A percentile compares a stretch with the other conserved stretches of the same genome.
These are phyloP conservation scores for Cacajao melanocephalus DNA, from an alignment of 2,797 vertebrate genomes.

Conservation along the genomic window DNA sequence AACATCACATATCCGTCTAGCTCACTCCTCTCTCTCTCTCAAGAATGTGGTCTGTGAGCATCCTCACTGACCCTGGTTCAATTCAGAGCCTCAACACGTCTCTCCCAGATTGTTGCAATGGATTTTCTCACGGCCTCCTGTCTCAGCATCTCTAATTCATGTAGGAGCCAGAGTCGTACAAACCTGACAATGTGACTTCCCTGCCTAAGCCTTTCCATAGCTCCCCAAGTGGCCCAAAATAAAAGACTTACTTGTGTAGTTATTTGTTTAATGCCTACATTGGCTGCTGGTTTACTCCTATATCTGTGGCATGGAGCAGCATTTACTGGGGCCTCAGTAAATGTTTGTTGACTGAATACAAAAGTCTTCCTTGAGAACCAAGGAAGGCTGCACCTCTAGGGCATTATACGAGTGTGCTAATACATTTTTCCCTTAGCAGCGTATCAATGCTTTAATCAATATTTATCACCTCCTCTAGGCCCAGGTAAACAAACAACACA, in stretches of 20 bases:
- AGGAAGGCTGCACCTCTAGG: not conserved
- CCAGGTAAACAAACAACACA: not conserved
- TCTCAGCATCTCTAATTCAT: not conserved
- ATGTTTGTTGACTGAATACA: not conserved
- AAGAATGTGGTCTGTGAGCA: not conserved
- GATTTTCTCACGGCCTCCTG: not conserved
- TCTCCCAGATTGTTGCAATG: not conserved
- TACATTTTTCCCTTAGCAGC: not conserved
- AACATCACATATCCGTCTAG: fast-evolving
- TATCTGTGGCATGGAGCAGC: not conserved
- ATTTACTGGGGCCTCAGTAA: not conserved
- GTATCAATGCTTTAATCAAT: not conserved
- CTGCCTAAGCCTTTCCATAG: not conserved
- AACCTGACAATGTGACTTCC: not conserved
- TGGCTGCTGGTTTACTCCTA: not conserved
- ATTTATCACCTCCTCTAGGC: not conserved
- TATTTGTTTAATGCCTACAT: not conserved
- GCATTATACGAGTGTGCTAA: not conserved
- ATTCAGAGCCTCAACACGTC: not conserved
- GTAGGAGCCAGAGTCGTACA: not conserved
- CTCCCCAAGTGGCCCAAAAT: not conserved
- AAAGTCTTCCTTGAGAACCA: not conserved
- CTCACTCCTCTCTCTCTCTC: not conserved
- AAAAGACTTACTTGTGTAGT: not conserved
- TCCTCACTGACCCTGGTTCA: not conserved